A percentile compares a stretch with the other conserved stretches of the same genome.
phyloP scores from a whole-genome alignment of 2,797 vertebrate species.

The Lophotriccus pileatus region DNA sequence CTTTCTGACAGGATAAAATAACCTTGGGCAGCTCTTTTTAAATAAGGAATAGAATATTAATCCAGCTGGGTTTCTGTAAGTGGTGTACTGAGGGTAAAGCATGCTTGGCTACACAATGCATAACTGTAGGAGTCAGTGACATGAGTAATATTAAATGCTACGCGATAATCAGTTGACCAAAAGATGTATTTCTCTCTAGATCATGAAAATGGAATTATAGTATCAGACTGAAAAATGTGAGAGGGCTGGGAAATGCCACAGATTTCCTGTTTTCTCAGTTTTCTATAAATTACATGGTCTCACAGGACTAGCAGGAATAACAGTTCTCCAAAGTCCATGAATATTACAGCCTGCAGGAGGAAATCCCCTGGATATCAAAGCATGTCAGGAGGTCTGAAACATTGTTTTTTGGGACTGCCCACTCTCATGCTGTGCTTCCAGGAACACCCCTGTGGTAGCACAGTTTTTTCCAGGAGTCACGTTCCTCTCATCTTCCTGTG shows the following conservation, averaged over 20 bases:
- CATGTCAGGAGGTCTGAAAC: conserved; percentile 28
- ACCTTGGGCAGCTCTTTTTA: conserved; percentile 25
- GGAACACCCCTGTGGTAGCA: neutral
- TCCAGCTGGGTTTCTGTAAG: neutral
- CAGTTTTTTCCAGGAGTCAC: neutral
- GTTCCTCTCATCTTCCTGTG: neutral
- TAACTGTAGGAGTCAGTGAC: neutral
- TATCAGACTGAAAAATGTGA: conserved; percentile 25
- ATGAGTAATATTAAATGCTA: neutral
- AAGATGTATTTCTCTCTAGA: conserved; percentile 23
- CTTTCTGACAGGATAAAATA: conserved; percentile 17
- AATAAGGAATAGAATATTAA: conserved; percentile 43
- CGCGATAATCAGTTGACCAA: neutral
- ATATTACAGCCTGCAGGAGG: conserved; percentile 1
- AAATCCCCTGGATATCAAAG: conserved; percentile 39
- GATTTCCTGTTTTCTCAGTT: conserved; percentile 49
- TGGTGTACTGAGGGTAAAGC: neutral
- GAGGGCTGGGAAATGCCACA: conserved; percentile 23
- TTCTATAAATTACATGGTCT: conserved; percentile 31
- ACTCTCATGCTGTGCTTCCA: neutral
- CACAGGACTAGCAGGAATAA: conserved; percentile 33
- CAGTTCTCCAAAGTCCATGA: conserved; percentile 17
- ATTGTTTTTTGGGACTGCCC: neutral
- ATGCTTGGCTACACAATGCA: neutral
- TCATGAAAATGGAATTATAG: conserved; percentile 18